Evolutionary conservation across 2,797 vertebrate species (phyloP).

Genomic region (Manis crassicaudata): DNA sequence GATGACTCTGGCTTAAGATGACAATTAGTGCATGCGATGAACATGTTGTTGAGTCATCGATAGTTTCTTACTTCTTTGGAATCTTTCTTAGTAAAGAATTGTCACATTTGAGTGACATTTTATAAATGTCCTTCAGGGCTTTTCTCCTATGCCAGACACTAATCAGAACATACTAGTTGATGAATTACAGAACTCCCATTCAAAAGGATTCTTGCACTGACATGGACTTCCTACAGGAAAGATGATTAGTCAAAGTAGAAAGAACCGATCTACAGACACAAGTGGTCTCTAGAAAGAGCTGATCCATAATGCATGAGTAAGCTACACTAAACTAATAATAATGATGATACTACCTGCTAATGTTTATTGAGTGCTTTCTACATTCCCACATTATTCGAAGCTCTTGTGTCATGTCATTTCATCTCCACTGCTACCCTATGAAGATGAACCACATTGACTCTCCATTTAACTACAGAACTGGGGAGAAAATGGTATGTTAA

Average conservation of each 20-base stretch:
- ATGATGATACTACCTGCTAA: neutral
- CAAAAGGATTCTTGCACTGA: neutral
- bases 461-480: neutral
- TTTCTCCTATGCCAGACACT: neutral
- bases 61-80: neutral
- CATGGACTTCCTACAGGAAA: neutral
- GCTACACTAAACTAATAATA: neutral
- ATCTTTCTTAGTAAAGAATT: constrained; percentile 39
- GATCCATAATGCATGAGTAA: neutral
- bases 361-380: neutral
- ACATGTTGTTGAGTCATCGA: neutral
- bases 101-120: neutral
- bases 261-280: neutral
- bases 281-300: neutral
- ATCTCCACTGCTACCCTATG: neutral
- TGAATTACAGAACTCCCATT: neutral
- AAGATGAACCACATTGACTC: neutral
- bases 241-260: neutral
- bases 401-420: neutral
- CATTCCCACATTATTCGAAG: neutral
- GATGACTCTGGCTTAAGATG: neutral
- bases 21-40: neutral
- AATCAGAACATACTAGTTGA: constrained; percentile 4
- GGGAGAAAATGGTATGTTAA: neutral
- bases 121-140: neutral